Base-by-base conservation (phyloP, 1,140 invertebrate species). In the Leptinotarsa defecta region DNA sequence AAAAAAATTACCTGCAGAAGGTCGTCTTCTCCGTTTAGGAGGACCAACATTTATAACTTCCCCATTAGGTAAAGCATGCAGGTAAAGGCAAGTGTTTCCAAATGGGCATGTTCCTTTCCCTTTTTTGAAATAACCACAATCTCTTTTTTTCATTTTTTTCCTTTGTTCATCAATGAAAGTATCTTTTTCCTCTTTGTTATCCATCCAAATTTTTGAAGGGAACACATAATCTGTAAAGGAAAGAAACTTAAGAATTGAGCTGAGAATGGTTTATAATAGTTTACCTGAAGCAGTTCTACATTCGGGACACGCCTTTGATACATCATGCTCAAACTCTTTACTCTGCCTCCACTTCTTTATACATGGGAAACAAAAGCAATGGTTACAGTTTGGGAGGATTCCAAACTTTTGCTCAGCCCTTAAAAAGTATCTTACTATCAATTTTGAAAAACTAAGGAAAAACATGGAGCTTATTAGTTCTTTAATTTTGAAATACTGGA, bases 51-150 rank as follows among this genome's bases (percentile, higher is more conserved):
- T 90, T 61, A 92, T 87, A 79, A 90, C 90, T n/a, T 89, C 91
- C 11, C 95, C 95, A 86, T 95, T 93, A 3, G 93, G 91, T 77
- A 93, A 86, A 63, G 92, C 92, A 84, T 96, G 95, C 57, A 91
- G 89, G 82, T 97, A 97, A 82, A 97, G 96, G 82, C 95, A 97
- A 81, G 94, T 95, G 82, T 95, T 94, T 63, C 94, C 94, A 86
- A 97, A 96, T 5, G 94, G 95, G 88, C 95, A 97, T 79, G 91
- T 91, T 22, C 94, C 93, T 75, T 88, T 86, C 8, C 93, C 94
- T 85, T 91, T 88, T 73, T 92, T 92, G 84, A 95, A 96, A 84
- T 96, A 96, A 81, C 94, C 94, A 87, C 95, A 97, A 78, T 92
- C 89, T 86, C 95, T 95, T 80, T 88, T 92, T 89, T 91, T 91